Evolutionary conservation across 1,140 invertebrate genomes (phyloP), one percentile per base, ranked within the genome.

Genomic region (Drusus annulatus): DNA sequence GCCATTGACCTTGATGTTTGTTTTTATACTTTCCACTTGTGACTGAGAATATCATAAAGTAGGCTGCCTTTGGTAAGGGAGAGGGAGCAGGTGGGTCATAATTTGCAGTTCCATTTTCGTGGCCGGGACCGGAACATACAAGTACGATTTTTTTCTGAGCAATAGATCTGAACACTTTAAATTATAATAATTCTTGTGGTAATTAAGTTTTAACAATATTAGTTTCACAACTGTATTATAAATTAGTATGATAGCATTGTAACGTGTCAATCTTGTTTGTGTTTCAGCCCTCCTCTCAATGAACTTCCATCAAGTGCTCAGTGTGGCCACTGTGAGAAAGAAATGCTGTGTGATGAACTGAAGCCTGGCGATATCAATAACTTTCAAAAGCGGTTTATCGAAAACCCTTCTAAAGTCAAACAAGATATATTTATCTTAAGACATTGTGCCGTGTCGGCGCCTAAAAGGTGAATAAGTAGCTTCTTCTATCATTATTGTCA

Each of bases 401-500:
- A 79, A 51, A 62, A 60, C 23, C 19, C 68, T 21, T 54, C 54
- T 51, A 79, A 79, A 79, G 78, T 79, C 5, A 79, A 79, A 62
- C 78, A 79, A 73, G 78, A 79, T 28, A 79, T 79, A n/a, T 73
- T 73, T 25, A 79, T 79, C 28, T 73, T 79, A 8, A 60, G 78
- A 36, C 78, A 79, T 62, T 79, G 78, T 51, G 23, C 78, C 16
- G 78, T 79, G 7, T 79, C 78, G 3, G 78, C 78, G 15, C 78
- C 78, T 28, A 79, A 79, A 50, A 79, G 78, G 78, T 79, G 60
- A 54, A 25, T 23, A 21, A 13, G 13, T 21, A 8, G 13, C 2
- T 45, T 45, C 8, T 45, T 8, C 7, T 45, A 45, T 45, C 13
- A 45, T 45, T 45, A 45, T 45, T 36, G 8, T 45, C 10, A 45